These are phyloP conservation scores for Pachypsylla venusta DNA, from an alignment of 1,140 invertebrate genomes.

Conservation along the genomic window DNA sequence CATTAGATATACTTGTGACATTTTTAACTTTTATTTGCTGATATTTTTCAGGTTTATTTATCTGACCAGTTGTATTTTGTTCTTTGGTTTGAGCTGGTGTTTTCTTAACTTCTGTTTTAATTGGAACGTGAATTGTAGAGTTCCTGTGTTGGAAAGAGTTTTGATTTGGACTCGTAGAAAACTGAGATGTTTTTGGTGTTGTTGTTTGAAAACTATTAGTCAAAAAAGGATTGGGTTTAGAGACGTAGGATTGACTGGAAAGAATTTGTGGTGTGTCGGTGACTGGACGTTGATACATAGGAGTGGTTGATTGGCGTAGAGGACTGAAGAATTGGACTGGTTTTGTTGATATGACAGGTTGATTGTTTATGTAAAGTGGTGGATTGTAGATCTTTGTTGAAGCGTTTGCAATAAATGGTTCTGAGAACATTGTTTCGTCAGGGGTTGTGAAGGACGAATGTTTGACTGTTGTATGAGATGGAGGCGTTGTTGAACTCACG, in stretches of 20 bases:
- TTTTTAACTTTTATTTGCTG: too few species aligned
- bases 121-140: too few species aligned
- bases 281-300: conserved; percentile 3
- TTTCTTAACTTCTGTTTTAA: too few species aligned
- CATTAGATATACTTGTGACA: too few species aligned
- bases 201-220: conserved; percentile 1
- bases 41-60: background rate
- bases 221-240: background rate
- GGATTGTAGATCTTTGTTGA: conserved; percentile 2
- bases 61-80: background rate
- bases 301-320: background rate
- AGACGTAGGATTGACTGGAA: background rate
- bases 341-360: conserved; percentile 3
- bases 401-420: background rate
- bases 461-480: background rate
- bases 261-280: conserved; percentile 1
- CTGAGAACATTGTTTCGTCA: background rate
- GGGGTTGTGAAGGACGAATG: background rate
- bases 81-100: background rate
- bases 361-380: conserved; percentile 2
- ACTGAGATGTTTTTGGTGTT: background rate
- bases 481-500: background rate
- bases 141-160: too few species aligned
- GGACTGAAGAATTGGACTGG: background rate
- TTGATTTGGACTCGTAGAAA: background rate